Evolutionary conservation across 2,888 invertebrate genomes (phyloP), one percentile per base, ranked within the genome.

Genomic region (Parnassius apollo): DNA sequence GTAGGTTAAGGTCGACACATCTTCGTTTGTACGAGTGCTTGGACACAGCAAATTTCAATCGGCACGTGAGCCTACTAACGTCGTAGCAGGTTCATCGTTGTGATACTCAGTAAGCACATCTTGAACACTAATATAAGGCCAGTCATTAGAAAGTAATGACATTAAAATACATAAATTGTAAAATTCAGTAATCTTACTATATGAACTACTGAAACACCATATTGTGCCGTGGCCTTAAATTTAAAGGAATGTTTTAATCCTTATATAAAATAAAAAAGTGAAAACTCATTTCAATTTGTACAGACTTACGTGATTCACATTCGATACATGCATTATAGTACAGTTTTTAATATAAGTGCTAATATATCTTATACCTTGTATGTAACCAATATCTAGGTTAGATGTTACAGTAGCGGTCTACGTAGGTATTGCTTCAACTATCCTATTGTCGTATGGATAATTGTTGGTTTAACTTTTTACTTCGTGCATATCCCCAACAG

Each of bases 141-240:
- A 72, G 79, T 78, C 76, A 76, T 79, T 83, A 78, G 78, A 60
- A 59, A 69, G 66, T 76, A 81, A 82, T 76, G 78, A 80, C 87
- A 82, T 80, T 79, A 80, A 78, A 75, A 77, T 79, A 76, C 11
- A 74, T 78, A 79, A 81, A 78, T 80, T 55, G 73, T 80, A 76
- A 79, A 74, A 76, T 75, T 78, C 85, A 85, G 82, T 86, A 83
- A 85, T 77, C 70, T 84, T 81, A 87, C 85, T 86, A 83, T 83
- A 79, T 82, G 84, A 85, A 85, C 86, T 89, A 91, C 91, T 90
- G 88, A 90, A 86, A 91, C 91, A 91, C 91, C 91, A 91, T 86
- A 82, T 86, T 89, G 88, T 85, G 89, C 91, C 88, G 91, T 91
- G 91, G 91, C 91, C 91, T 91, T 91, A 91, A 89, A 88, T 79